These are phyloP conservation scores for Andrena haemorrhoa DNA, from an alignment of 2,888 invertebrate genomes.

Conservation along the genomic window DNA sequence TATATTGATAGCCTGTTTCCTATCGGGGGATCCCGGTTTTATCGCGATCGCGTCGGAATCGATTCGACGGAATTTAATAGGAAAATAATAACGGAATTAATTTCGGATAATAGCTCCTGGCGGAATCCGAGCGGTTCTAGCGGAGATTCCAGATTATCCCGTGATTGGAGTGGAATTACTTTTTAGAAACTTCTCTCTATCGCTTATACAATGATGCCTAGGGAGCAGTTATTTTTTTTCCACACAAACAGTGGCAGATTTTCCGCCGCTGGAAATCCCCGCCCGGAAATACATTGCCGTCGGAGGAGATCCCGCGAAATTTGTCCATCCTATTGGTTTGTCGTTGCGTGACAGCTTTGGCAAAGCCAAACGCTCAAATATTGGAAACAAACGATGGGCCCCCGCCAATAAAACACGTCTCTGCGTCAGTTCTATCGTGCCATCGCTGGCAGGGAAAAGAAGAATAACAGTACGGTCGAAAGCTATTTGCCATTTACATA, in stretches of 20 bases:
- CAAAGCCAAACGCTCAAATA: slow-evolving; percentile 2
- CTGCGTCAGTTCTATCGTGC: neutral
- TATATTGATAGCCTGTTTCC: neutral
- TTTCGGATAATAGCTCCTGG: neutral
- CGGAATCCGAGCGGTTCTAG: neutral
- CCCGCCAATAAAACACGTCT: neutral
- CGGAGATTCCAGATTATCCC: neutral
- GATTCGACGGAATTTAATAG: slow-evolving; percentile 7
- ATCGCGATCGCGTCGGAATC: neutral
- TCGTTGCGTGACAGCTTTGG: neutral
- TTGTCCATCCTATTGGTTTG: neutral
- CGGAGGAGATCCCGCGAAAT: neutral
- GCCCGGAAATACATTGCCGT: too few relatives aligned
- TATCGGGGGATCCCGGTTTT: neutral
- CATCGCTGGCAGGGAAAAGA: neutral
- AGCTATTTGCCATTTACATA: neutral
- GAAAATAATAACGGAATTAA: neutral
- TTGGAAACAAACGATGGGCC: neutral
- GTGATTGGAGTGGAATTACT: neutral
- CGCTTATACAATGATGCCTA: neutral
- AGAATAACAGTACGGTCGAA: neutral
- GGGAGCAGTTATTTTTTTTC: neutral
- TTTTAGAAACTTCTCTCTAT: neutral
- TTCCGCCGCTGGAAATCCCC: too few relatives aligned
- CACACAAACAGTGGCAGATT: neutral